These are phyloP conservation scores for Microplitis mediator DNA, from an alignment of 1,140 invertebrate genomes.

Conservation along the genomic window DNA sequence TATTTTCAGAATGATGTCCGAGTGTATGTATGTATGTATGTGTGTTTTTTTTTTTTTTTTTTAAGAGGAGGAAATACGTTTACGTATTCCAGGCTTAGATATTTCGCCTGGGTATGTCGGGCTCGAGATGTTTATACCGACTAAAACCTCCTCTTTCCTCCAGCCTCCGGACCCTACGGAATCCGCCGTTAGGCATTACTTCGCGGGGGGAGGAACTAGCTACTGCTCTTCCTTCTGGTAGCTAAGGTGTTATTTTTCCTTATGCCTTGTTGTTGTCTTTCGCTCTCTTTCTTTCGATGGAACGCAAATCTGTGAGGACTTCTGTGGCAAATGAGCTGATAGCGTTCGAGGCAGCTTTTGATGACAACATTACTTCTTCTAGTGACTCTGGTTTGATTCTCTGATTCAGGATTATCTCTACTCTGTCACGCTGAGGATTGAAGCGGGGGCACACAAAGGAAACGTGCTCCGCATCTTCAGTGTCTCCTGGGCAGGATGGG, in stretches of 20 bases:
- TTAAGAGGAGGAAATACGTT: too few species aligned
- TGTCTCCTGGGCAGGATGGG: conserved; percentile 16
- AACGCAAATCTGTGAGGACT: conserved; percentile 14
- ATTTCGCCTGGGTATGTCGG: too few species aligned
- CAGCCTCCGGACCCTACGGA: not conserved
- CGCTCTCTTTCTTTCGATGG: conserved; percentile 6
- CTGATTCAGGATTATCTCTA: not conserved
- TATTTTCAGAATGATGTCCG: too few species aligned
- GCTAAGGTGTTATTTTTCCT: too few species aligned
- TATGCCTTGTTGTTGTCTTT: too few species aligned
- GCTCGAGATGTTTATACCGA: too few species aligned
- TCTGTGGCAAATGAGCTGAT: conserved; percentile 12
- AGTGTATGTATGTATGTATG: too few species aligned
- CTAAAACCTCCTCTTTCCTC: too few species aligned
- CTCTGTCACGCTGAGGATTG: not conserved
- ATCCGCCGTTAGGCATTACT: conserved; percentile 19
- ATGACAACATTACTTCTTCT: conserved; percentile 22
- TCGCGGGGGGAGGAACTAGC: conserved; percentile 17
- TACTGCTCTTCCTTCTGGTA: conserved; percentile 14
- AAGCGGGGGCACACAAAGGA: conserved; percentile 12
- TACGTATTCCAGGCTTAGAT: too few species aligned
- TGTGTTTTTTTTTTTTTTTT: too few species aligned
- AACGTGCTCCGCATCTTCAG: conserved; percentile 19
- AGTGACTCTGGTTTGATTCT: conserved; percentile 19
- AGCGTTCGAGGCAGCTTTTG: too few species aligned